These are phyloP conservation scores for Coenonympha arcania DNA, from an alignment of 2,888 invertebrate species.

Conservation along the genomic window DNA sequence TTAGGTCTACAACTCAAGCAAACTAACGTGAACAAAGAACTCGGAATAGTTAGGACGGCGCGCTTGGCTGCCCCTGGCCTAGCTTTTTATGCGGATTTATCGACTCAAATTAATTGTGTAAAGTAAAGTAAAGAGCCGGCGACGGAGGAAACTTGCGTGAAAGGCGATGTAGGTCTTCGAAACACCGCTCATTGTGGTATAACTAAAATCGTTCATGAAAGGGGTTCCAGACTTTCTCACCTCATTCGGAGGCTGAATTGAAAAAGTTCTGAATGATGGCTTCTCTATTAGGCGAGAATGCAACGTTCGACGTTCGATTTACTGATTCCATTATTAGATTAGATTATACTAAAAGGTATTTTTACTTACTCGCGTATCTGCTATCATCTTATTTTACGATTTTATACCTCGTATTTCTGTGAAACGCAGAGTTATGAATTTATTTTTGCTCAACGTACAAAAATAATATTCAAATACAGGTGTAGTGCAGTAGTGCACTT, in stretches of 20 bases:
- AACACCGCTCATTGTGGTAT: conserved; percentile 2
- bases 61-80: conserved; percentile 60
- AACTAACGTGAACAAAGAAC: conserved; percentile 57
- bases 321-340: not conserved
- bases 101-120: conserved; percentile 73
- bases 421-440: not conserved
- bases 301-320: not conserved
- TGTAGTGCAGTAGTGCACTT: not conserved
- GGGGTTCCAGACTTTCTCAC: not conserved
- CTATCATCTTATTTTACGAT: not conserved
- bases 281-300: not conserved
- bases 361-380: not conserved
- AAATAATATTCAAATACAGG: not conserved
- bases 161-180: conserved; percentile 62
- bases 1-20: conserved; percentile 33
- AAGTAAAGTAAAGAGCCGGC: conserved; percentile 61
- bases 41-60: conserved; percentile 59
- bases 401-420: not conserved
- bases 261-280: not conserved
- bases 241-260: not conserved
- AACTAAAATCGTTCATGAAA: not conserved
- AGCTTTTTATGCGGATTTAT: conserved; percentile 72
- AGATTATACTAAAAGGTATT: not conserved
- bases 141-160: conserved; percentile 65
- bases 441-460: not conserved